Conservation (phyloP, 2,888 invertebrate species). For the Koerneria pararmatus region DNA sequence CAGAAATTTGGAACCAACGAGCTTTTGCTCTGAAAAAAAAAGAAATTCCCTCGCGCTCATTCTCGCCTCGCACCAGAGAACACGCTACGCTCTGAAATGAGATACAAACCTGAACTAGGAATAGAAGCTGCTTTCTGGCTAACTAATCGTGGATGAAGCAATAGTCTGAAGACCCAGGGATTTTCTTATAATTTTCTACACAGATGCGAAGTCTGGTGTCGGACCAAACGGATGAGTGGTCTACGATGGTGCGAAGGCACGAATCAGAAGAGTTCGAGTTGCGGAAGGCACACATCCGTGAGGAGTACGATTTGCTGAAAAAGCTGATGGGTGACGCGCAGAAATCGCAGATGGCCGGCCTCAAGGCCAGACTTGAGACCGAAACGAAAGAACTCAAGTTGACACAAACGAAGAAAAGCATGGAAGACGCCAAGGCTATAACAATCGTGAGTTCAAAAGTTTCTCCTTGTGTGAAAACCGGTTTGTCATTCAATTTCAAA, state of each 20-base stretch:
- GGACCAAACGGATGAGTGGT: conserved; percentile 92
- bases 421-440: conserved; percentile 92
- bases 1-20: too few species aligned
- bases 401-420: conserved; percentile 88
- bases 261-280: conserved; percentile 75
- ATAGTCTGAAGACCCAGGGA: too few species aligned
- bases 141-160: too few species aligned
- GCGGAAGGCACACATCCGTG: conserved; percentile 70
- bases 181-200: too few species aligned
- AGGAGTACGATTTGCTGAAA: conserved; percentile 66
- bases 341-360: conserved; percentile 62
- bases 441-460: conserved; percentile 60
- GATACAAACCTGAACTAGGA: too few species aligned
- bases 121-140: too few species aligned
- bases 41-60: too few species aligned
- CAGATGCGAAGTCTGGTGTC: conserved; percentile 70
- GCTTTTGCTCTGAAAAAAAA: too few species aligned
- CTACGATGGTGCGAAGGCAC: conserved; percentile 76
- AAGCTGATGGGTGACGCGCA: conserved; percentile 65
- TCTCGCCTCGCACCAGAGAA: too few species aligned
- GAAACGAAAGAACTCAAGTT: conserved; percentile 93
- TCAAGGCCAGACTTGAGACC: conserved; percentile 48
- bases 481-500: too few species aligned
- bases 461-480: too few species aligned
- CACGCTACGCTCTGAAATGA: too few species aligned